Percentiles rank a stretch among this genome's conserved stretches.
These are phyloP conservation scores for Listronotus bonariensis DNA, from an alignment of 1,140 invertebrate species.

Conservation along the genomic window DNA sequence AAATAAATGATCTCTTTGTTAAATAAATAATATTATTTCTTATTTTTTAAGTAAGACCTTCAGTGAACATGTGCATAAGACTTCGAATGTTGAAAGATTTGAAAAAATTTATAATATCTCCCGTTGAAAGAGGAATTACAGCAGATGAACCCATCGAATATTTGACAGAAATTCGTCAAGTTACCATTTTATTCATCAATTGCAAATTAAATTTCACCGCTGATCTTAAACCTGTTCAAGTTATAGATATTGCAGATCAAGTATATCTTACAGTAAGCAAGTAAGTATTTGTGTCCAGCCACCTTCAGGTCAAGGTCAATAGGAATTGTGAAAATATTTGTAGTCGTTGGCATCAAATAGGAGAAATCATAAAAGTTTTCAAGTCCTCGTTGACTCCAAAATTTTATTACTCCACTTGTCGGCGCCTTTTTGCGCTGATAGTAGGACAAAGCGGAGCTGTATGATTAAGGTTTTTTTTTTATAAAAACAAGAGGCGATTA, in stretches of 20 bases:
- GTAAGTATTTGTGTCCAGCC: conserved; percentile 44
- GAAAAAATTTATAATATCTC: conserved; percentile 62
- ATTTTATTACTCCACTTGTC: too few species aligned
- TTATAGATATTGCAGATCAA: conserved; percentile 59
- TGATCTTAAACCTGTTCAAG: conserved; percentile 41
- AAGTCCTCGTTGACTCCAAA: too few species aligned
- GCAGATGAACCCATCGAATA: conserved; percentile 69
- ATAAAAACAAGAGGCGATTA: too few species aligned
- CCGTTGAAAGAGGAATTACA: conserved; percentile 65
- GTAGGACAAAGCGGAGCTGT: too few species aligned
- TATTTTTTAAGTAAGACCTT: conserved; percentile 59
- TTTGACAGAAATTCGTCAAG: conserved; percentile 71
- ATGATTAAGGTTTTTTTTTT: too few species aligned
- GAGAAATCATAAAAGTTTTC: too few species aligned
- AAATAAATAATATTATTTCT: too few species aligned
- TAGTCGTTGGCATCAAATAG: too few species aligned
- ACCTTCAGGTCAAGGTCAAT: too few species aligned
- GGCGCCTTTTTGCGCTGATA: too few species aligned
- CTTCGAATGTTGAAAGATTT: conserved; percentile 54
- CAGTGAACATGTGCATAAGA: conserved; percentile 57
- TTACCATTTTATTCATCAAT: conserved; percentile 71
- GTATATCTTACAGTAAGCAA: conserved; percentile 63
- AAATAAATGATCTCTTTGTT: too few species aligned
- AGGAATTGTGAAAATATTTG: too few species aligned
- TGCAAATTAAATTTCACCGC: conserved; percentile 30